These are phyloP conservation scores for Ascaphus truei DNA, from an alignment of 2,113 vertebrate genomes.

Conservation along the genomic window DNA sequence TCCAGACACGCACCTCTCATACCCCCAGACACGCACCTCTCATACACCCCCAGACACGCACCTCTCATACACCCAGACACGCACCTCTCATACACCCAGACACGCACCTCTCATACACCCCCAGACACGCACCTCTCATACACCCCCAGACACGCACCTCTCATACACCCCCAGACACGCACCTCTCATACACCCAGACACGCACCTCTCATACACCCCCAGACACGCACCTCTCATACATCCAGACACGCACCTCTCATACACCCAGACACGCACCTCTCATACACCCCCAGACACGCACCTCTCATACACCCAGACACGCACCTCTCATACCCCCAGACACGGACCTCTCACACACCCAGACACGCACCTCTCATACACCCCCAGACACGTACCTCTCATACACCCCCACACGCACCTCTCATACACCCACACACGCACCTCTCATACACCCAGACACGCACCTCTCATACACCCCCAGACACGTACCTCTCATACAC, in stretches of 20 bases:
- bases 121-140: too few species aligned
- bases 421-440: too few species aligned
- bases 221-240: background rate
- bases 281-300: background rate
- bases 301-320: too few species aligned
- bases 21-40: background rate
- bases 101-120: too few species aligned
- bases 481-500: background rate
- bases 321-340: background rate
- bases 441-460: conserved; percentile 3
- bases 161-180: too few species aligned
- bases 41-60: background rate
- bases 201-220: background rate
- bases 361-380: background rate
- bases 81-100: conserved; percentile 5
- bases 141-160: background rate
- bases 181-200: background rate
- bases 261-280: background rate
- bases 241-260: too few species aligned
- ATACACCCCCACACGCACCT: background rate
- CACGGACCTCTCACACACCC: too few species aligned
- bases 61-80: background rate
- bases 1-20: too few species aligned
- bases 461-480: too few species aligned
- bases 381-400: background rate